phyloP scores from a whole-genome alignment of 2,888 invertebrate genomes.

The Barypeithes pellucidus region DNA sequence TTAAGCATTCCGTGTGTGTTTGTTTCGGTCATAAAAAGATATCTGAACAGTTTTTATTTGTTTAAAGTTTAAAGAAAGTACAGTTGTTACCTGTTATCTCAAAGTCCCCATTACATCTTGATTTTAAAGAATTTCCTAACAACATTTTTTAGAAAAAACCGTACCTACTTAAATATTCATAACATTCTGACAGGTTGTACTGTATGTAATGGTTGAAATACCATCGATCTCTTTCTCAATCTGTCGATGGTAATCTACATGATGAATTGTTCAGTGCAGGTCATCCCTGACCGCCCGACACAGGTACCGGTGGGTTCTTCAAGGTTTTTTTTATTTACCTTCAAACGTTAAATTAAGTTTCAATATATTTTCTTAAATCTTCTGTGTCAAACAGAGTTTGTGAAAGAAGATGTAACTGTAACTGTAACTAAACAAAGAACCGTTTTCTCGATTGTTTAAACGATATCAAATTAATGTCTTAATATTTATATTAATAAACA shows the following conservation, averaged over 20 bases:
- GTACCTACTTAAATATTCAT: background rate
- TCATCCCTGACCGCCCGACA: background rate
- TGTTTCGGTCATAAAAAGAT: too few relatives aligned
- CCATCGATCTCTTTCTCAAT: background rate
- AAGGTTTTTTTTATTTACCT: background rate
- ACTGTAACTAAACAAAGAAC: too few relatives aligned
- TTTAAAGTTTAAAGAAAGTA: too few relatives aligned
- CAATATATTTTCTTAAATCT: too few relatives aligned
- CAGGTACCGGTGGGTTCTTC: background rate
- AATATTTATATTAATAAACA: background rate
- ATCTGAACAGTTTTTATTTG: too few relatives aligned
- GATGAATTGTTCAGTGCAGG: background rate
- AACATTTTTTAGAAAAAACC: background rate
- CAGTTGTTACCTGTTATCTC: too few relatives aligned
- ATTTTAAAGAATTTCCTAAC: background rate
- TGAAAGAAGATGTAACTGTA: too few relatives aligned
- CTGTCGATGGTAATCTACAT: background rate
- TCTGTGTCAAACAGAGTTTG: too few relatives aligned
- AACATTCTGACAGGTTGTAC: slow-evolving; percentile 1
- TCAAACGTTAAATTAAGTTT: background rate
- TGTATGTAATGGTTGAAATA: background rate
- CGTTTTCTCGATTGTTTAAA: too few relatives aligned
- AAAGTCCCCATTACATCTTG: background rate
- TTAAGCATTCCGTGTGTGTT: too few relatives aligned
- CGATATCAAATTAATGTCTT: background rate